Percentiles rank a stretch among this genome's conserved stretches.
phyloP scores from a whole-genome alignment of 1,140 invertebrate species.

The Drosophila sucinea region DNA sequence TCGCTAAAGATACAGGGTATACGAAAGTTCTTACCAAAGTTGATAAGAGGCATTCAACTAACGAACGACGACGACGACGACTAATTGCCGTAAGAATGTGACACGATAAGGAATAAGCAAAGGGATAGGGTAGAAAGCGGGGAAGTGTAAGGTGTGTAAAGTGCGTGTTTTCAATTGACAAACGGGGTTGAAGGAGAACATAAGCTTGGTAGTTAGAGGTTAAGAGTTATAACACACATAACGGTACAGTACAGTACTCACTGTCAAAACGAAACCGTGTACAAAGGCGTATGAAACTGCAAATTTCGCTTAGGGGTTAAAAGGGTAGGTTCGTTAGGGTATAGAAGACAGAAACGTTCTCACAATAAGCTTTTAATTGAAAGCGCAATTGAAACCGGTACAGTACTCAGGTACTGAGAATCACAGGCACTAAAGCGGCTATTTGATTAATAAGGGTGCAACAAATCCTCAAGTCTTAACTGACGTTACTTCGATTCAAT shows the following conservation, averaged over 20 bases:
- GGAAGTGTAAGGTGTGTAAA: neutral
- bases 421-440: too few relatives aligned
- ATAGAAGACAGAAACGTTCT: neutral
- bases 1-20: neutral
- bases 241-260: neutral
- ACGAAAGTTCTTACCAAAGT: neutral
- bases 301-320: too few relatives aligned
- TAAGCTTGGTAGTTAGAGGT: slow-evolving; percentile 6
- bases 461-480: too few relatives aligned
- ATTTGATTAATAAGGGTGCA: too few relatives aligned
- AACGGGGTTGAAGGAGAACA: slow-evolving; percentile 9
- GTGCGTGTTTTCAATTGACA: slow-evolving; percentile 13
- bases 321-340: neutral
- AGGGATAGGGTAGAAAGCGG: neutral
- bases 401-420: neutral
- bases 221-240: neutral
- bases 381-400: neutral
- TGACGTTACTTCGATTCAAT: too few relatives aligned
- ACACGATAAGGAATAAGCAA: slow-evolving; percentile 1
- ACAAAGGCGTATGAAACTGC: neutral
- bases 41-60: slow-evolving; percentile 2
- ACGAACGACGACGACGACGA: neutral
- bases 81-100: slow-evolving; percentile 9
- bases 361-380: neutral
- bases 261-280: neutral